Conservation (phyloP, 2,113 vertebrate species). For the Ahaetulla prasina region DNA sequence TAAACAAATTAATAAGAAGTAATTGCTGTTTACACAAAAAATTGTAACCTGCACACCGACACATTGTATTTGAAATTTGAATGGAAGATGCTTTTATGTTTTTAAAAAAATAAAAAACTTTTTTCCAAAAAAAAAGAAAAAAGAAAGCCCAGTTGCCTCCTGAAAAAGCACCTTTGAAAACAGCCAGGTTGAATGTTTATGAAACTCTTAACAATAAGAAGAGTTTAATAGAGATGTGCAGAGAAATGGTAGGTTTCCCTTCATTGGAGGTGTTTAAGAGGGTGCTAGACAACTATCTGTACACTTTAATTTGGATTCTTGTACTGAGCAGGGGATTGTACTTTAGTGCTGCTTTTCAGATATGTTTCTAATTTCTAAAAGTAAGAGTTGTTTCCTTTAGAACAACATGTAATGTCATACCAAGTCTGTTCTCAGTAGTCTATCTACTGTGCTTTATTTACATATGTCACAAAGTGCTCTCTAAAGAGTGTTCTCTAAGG, state of each 20-base stretch:
- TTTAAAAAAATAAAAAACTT: too few relatives aligned
- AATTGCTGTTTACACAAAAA: too few relatives aligned
- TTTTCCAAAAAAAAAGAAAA: too few relatives aligned
- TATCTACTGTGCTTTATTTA: slow-evolving; percentile 24
- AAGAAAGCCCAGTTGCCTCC: too few relatives aligned
- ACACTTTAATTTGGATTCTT: not conserved
- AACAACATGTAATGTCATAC: slow-evolving; percentile 16
- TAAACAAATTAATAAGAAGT: too few relatives aligned
- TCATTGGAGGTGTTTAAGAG: not conserved
- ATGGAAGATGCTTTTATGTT: too few relatives aligned
- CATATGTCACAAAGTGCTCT: slow-evolving; percentile 16
- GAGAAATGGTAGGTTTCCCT: not conserved
- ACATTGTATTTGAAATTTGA: too few relatives aligned
- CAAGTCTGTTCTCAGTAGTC: slow-evolving; percentile 14
- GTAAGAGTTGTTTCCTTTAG: slow-evolving; percentile 35
- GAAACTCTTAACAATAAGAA: not conserved
- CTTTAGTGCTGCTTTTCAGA: not conserved
- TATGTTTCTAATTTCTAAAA: slow-evolving; percentile 16
- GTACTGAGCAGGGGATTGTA: not conserved
- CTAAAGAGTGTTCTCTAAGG: slow-evolving; percentile 20
- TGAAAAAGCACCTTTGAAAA: too few relatives aligned
- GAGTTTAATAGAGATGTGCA: not conserved
- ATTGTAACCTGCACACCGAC: too few relatives aligned
- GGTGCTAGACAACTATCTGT: not conserved
- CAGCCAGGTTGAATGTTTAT: not conserved